A percentile compares a stretch with the other conserved stretches of the same genome.
These are phyloP conservation scores for Aphelocoma californica DNA, from an alignment of 2,797 vertebrate species.

Conservation along the genomic window DNA sequence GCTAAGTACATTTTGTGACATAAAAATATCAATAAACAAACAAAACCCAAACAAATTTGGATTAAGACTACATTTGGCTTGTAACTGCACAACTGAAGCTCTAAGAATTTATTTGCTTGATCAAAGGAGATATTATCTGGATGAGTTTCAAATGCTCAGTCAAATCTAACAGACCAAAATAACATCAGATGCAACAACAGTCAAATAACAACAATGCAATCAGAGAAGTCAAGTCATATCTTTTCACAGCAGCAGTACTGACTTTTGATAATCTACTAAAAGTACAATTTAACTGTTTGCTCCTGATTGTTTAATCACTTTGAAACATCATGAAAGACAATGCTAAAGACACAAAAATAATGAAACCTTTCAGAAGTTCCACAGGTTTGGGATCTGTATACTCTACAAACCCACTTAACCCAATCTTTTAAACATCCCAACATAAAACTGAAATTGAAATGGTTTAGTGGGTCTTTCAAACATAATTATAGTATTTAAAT, in stretches of 20 bases:
- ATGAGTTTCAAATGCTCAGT: neutral
- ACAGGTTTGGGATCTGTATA: neutral
- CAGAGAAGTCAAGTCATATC: neutral
- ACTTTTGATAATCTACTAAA: neutral
- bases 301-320: neutral
- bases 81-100: neutral
- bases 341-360: neutral
- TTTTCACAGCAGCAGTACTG: neutral
- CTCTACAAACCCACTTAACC: neutral
- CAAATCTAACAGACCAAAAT: neutral
- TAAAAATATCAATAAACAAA: neutral
- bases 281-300: neutral
- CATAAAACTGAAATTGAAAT: neutral
- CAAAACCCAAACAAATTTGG: neutral
- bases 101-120: neutral
- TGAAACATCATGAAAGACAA: neutral
- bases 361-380: neutral
- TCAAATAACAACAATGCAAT: neutral
- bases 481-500: neutral
- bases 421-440: neutral
- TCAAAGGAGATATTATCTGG: neutral
- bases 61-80: neutral
- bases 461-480: neutral
- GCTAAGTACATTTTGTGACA: neutral
- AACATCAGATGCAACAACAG: neutral